phyloP scores from a whole-genome alignment of 2,113 vertebrate genomes.

The Thermophis baileyi region DNA sequence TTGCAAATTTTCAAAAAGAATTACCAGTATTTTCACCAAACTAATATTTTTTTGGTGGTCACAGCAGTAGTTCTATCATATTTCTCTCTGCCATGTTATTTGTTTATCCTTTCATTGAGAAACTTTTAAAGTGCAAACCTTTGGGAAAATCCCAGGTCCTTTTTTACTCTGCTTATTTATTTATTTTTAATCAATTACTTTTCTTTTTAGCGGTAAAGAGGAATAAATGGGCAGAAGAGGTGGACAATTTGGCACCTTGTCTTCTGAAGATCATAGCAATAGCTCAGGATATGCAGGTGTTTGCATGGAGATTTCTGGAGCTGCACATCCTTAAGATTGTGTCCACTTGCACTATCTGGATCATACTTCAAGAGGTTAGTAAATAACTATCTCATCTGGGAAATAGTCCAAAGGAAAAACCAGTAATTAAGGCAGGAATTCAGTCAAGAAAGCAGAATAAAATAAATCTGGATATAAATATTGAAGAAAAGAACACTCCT shows the following conservation, averaged over 20 bases:
- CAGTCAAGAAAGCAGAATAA: neutral
- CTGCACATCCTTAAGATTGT: slow-evolving; percentile 73
- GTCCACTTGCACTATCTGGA: slow-evolving; percentile 70
- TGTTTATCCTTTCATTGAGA: neutral
- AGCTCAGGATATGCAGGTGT: slow-evolving; percentile 61
- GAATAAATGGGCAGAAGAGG: slow-evolving; percentile 64
- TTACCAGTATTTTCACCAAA: neutral
- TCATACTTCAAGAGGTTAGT: slow-evolving; percentile 72
- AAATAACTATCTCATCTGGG: neutral
- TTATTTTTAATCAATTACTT: neutral
- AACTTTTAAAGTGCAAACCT: neutral
- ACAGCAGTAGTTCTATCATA: neutral
- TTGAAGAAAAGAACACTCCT: neutral
- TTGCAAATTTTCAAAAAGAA: neutral
- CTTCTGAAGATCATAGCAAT: slow-evolving; percentile 63
- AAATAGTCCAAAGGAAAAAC: neutral
- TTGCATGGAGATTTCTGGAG: slow-evolving; percentile 72
- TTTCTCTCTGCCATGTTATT: neutral
- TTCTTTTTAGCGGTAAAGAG: slow-evolving; percentile 29
- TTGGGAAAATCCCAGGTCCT: neutral
- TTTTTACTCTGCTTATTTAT: neutral
- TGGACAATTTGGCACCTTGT: slow-evolving; percentile 64
- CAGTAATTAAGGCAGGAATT: neutral
- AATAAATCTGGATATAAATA: neutral
- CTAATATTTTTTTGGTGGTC: neutral